phyloP scores from a whole-genome alignment of 2,888 invertebrate species.

The Nebria brevicollis region DNA sequence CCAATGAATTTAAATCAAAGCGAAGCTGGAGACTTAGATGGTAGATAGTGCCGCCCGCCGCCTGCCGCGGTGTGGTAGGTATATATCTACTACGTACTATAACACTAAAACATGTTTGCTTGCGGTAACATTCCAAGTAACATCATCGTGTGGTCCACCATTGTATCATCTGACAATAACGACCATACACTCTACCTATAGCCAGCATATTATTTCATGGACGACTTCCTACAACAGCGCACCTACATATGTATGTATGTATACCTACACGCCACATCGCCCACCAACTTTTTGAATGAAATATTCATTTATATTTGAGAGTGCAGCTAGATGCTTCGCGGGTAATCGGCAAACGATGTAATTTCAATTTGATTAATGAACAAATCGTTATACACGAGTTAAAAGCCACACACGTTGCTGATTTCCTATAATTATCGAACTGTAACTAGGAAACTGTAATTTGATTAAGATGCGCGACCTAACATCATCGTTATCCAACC shows the following conservation, averaged over 20 bases:
- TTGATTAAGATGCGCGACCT: conserved; percentile 15
- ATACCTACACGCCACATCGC: not conserved
- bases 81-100: no score
- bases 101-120: not conserved
- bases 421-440: conserved; percentile 7
- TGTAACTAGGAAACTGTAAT: conserved; percentile 9
- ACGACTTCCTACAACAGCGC: conserved; percentile 1
- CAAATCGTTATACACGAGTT: conserved; percentile 10
- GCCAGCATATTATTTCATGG: not conserved
- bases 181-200: not conserved
- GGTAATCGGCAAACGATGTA: conserved; percentile 15
- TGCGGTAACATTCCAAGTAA: not conserved
- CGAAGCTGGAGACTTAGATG: not conserved
- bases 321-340: not conserved
- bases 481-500: not conserved
- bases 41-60: not conserved
- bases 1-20: not conserved
- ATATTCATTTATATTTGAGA: no score
- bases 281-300: not conserved
- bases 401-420: conserved; percentile 12
- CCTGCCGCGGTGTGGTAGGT: no score
- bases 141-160: not conserved
- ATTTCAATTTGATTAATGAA: conserved; percentile 23
- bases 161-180: not conserved
- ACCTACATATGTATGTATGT: not conserved